Evolutionary conservation across 2,113 vertebrate genomes (phyloP).

Genomic region (Mastomys natalensis): DNA sequence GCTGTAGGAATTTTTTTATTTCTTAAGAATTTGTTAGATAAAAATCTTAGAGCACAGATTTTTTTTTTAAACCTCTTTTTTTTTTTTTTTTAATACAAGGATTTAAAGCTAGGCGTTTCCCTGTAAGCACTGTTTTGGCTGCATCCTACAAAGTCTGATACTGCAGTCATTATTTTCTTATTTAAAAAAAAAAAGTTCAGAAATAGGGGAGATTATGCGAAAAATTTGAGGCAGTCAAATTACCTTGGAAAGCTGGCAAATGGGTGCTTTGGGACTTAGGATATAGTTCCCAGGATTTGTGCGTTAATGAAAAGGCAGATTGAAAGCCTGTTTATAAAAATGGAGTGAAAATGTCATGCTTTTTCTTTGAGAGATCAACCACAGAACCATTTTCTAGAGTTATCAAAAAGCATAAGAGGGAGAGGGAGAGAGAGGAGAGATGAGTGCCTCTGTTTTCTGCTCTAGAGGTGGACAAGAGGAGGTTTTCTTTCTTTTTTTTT

Average conservation of each 20-base stretch:
- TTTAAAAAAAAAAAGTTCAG: background rate
- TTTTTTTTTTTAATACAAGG: background rate
- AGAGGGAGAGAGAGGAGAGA: background rate
- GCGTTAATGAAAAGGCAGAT: background rate
- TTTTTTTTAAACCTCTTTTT: background rate
- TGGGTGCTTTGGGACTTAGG: background rate
- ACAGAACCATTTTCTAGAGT: background rate
- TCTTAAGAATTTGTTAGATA: background rate
- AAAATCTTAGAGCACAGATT: background rate
- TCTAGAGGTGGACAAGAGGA: background rate
- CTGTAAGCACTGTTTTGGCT: conserved; percentile 27
- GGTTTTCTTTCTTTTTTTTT: too few relatives aligned
- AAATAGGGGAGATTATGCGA: background rate
- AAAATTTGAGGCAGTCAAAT: background rate
- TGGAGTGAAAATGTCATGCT: background rate
- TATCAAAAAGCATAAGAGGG: background rate
- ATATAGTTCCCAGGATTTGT: background rate
- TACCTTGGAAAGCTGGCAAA: background rate
- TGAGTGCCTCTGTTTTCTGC: background rate
- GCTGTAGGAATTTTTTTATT: background rate
- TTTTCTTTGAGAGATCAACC: background rate
- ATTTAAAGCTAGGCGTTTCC: conserved; percentile 49
- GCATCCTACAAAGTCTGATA: background rate
- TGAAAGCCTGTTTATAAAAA: background rate
- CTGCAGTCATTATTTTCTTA: background rate